These are phyloP conservation scores for Drosophila borealis DNA, from an alignment of 2,888 invertebrate genomes.

Conservation along the genomic window DNA sequence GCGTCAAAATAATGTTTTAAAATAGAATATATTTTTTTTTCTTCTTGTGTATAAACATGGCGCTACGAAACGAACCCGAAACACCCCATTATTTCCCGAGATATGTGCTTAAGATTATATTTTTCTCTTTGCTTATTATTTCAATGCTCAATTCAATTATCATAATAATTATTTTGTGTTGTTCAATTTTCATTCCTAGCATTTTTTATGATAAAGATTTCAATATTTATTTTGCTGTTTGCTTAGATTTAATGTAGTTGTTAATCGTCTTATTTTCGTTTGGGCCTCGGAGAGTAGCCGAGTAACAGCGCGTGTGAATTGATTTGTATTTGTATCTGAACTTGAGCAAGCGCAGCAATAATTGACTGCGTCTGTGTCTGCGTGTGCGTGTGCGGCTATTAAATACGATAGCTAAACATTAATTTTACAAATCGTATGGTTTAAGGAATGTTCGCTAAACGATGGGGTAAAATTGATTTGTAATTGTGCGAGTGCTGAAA, in stretches of 20 bases:
- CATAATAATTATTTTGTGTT: constrained; percentile 42
- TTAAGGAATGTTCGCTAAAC: constrained; percentile 18
- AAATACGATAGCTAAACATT: constrained; percentile 30
- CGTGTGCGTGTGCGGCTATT: constrained; percentile 17
- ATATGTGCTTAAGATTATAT: constrained; percentile 15
- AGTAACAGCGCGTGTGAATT: constrained; percentile 33
- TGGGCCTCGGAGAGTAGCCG: constrained; percentile 1
- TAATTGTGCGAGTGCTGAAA: constrained; percentile 11
- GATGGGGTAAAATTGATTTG: constrained; percentile 36
- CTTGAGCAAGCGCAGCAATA: constrained; percentile 19
- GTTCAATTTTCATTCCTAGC: constrained; percentile 42
- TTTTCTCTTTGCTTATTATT: constrained; percentile 32
- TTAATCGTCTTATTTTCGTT: constrained; percentile 43
- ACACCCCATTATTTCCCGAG: constrained; percentile 21
- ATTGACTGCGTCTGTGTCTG: constrained; percentile 11
- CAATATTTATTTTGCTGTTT: constrained; percentile 52
- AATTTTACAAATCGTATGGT: constrained; percentile 25
- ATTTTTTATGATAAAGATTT: constrained; percentile 13
- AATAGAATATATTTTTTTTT: constrained; percentile 39
- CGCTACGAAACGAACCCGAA: constrained; percentile 14
- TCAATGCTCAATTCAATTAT: constrained; percentile 51
- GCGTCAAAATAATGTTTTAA: constrained; percentile 65
- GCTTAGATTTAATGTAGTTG: constrained; percentile 47
- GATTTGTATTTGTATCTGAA: constrained; percentile 51
- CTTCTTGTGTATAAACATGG: constrained; percentile 43